Evolutionary conservation across 2,888 invertebrate species (phyloP), one percentile per base, ranked within the genome.

Genomic region (Phymatocera aterrima): DNA sequence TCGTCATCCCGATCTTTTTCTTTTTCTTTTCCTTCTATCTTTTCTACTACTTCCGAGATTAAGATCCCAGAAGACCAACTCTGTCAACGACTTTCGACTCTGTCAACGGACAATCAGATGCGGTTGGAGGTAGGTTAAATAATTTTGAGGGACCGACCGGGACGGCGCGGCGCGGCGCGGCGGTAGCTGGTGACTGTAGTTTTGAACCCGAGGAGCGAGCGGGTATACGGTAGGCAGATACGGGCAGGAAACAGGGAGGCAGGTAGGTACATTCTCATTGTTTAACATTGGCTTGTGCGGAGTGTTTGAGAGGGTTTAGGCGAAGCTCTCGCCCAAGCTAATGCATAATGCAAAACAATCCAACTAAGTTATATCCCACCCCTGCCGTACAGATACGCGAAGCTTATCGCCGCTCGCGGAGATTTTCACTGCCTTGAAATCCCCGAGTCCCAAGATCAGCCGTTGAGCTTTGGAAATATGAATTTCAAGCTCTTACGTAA

Each of bases 271-370:
- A 51, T 18, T 54, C 28, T 75, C 75, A 40, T 75, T 75, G 75
- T 75, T 75, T 57, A 75, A 75, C 75, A 75, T 75, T 75, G 75
- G 75, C 57, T 75, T 60, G 75, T 43, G 75, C 31, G 75, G 75
- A 75, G 75, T 75, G 75, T 75, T 60, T 75, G 75, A 75, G 75
- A 75, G 75, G 75, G 75, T 75, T 75, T 75, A 75, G 75, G 21
- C 54, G 37, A 24, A 37, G 75, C 75, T 75, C 57, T 57, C n/a
- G n/a, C 60, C 75, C 24, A 37, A 75, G 75, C 75, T 75, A 75
- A 75, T 75, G 75, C 75, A 75, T 75, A 75, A 75, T 75, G 75
- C 75, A 75, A 75, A 75, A 75, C 75, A 75, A 75, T 75, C 75
- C 75, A 75, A 75, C 75, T 75, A 75, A 75, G 75, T 75, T 75